Evolutionary conservation across 2,888 invertebrate species (phyloP).

Genomic region (Polymixis flavicincta): DNA sequence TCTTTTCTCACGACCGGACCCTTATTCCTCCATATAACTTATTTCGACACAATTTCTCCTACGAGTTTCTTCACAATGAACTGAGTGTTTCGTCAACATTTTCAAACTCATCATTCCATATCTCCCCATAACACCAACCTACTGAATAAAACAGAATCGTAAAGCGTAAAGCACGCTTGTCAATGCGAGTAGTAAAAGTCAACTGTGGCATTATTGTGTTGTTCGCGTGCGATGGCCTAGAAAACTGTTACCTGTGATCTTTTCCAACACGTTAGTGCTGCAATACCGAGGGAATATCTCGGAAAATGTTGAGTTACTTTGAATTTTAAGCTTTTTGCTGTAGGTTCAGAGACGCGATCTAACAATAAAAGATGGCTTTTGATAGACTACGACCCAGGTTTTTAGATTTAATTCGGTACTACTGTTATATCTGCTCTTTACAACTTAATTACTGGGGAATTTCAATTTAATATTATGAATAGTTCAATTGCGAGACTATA

Average conservation of each 20-base stretch:
- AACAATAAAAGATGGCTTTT: neutral
- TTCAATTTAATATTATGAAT: neutral
- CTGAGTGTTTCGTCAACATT: neutral
- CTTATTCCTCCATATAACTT: too few relatives aligned
- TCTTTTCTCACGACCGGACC: neutral
- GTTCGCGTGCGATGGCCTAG: constrained; percentile 57
- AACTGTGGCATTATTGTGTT: constrained; percentile 45
- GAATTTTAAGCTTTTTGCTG: constrained; percentile 28
- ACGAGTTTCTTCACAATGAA: neutral
- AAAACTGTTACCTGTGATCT: constrained; percentile 61
- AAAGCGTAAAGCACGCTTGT: constrained; percentile 47
- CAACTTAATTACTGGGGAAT: neutral
- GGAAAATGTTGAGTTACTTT: constrained; percentile 39
- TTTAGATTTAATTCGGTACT: neutral
- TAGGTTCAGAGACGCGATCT: neutral
- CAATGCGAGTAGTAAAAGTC: constrained; percentile 52
- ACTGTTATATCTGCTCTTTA: neutral
- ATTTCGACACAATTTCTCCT: too few relatives aligned
- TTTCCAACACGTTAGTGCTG: constrained; percentile 42
- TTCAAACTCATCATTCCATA: constrained; percentile 18
- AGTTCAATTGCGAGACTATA: neutral
- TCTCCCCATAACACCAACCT: constrained; percentile 2
- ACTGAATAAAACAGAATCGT: constrained; percentile 40
- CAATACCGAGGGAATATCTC: constrained; percentile 45
- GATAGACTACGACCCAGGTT: neutral